Conservation (phyloP, 2,888 invertebrate species). For the Chrysolina oricalcia region DNA sequence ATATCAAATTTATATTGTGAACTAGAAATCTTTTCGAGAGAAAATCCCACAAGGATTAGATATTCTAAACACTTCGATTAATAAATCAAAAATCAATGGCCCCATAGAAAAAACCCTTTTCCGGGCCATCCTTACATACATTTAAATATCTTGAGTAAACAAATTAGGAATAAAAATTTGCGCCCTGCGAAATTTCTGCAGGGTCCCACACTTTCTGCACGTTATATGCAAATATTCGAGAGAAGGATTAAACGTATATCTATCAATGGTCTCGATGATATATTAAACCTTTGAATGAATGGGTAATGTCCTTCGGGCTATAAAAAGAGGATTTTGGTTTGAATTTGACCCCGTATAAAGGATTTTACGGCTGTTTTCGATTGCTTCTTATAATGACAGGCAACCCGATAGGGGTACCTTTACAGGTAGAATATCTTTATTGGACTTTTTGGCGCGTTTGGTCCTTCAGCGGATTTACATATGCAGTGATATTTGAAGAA, state of each 20-base stretch:
- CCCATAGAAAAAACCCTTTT: constrained; percentile 31
- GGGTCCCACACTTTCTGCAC: constrained; percentile 57
- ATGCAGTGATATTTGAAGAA: constrained; percentile 46
- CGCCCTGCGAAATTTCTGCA: constrained; percentile 44
- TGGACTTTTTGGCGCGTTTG: constrained; percentile 38
- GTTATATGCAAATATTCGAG: constrained; percentile 55
- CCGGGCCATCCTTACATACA: constrained; percentile 43
- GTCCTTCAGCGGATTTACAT: constrained; percentile 43
- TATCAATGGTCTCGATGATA: constrained; percentile 60
- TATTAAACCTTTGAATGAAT: constrained; percentile 58
- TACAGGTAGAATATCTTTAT: constrained; percentile 53
- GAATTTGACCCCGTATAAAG: constrained; percentile 59
- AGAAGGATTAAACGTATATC: constrained; percentile 54
- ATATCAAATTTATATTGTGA: constrained; percentile 45
- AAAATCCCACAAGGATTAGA: constrained; percentile 62
- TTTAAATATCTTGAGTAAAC: constrained; percentile 58
- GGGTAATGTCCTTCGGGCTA: constrained; percentile 60
- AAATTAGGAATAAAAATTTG: constrained; percentile 59
- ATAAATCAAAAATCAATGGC: constrained; percentile 62
- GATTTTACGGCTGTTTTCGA: constrained; percentile 55
- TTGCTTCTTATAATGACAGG: constrained; percentile 58
- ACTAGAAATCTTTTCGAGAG: constrained; percentile 33
- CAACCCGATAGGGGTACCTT: constrained; percentile 55
- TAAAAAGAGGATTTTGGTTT: constrained; percentile 62
- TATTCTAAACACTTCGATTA: constrained; percentile 60